These are phyloP conservation scores for Hydropsyche tenuis DNA, from an alignment of 1,140 invertebrate species.

Conservation along the genomic window DNA sequence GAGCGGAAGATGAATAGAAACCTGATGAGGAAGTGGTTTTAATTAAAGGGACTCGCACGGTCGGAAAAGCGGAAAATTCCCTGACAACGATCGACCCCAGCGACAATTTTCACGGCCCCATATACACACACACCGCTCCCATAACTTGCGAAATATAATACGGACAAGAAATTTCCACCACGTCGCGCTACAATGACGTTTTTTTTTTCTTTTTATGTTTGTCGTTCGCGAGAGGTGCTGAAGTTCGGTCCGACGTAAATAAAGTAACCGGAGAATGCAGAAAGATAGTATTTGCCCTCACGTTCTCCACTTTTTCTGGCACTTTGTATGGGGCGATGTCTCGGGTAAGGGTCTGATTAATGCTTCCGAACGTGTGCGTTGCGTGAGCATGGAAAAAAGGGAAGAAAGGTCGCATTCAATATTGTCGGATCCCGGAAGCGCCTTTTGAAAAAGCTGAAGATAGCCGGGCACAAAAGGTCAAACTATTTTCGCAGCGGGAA, in stretches of 20 bases:
- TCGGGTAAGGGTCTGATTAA: conserved; percentile 31
- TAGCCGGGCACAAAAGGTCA: conserved; percentile 1
- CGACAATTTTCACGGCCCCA: background rate
- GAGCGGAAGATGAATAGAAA: background rate
- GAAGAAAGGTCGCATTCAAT: conserved; percentile 17
- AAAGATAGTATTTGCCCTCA: background rate
- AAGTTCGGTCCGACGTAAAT: background rate
- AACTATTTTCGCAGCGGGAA: background rate
- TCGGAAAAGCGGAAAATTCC: conserved; percentile 1
- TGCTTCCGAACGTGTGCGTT: conserved; percentile 27
- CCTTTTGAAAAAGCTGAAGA: conserved; percentile 6
- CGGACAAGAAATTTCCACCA: too few relatives aligned
- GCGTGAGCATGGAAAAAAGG: background rate
- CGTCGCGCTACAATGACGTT: background rate
- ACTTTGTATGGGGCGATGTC: background rate
- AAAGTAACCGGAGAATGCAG: background rate
- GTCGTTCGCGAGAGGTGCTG: background rate
- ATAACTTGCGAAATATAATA: background rate
- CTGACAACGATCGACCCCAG: background rate
- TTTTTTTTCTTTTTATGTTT: background rate
- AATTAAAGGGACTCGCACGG: conserved; percentile 15
- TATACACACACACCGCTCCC: background rate
- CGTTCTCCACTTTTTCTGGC: conserved; percentile 6
- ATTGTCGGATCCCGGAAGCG: conserved; percentile 4
- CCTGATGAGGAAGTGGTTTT: conserved; percentile 22